phyloP scores from a whole-genome alignment of 2,888 invertebrate genomes.

The Stenurella melanura region DNA sequence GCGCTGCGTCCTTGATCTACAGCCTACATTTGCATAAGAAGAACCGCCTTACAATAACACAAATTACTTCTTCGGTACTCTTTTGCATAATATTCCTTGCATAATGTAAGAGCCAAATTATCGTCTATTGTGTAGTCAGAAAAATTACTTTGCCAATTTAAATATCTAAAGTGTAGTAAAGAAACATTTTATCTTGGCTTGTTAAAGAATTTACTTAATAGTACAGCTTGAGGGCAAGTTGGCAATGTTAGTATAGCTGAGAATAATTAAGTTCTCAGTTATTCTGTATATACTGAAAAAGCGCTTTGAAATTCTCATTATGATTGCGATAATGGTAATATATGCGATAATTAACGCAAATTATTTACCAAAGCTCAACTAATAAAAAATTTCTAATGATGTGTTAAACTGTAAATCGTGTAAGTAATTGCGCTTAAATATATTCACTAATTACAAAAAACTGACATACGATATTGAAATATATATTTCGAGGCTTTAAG shows the following conservation, averaged over 20 bases:
- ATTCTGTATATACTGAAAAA: not conserved
- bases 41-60: constrained; percentile 35
- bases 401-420: too few relatives aligned
- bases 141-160: constrained; percentile 35
- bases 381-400: too few relatives aligned
- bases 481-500: too few relatives aligned
- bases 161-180: constrained; percentile 10
- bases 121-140: constrained; percentile 16
- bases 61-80: constrained; percentile 26
- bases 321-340: not conserved
- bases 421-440: too few relatives aligned
- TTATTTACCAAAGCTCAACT: too few relatives aligned
- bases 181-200: constrained; percentile 5
- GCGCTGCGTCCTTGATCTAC: constrained; percentile 21
- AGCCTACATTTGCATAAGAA: constrained; percentile 27
- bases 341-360: not conserved
- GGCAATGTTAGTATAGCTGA: not conserved
- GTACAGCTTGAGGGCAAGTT: not conserved
- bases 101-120: constrained; percentile 29
- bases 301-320: not conserved
- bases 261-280: not conserved
- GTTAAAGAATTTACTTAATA: constrained; percentile 12
- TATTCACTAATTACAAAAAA: too few relatives aligned
- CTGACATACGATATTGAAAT: too few relatives aligned
- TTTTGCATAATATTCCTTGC: constrained; percentile 30